phyloP scores from a whole-genome alignment of 2,113 vertebrate genomes.

The Rhadina sibilatrix region DNA sequence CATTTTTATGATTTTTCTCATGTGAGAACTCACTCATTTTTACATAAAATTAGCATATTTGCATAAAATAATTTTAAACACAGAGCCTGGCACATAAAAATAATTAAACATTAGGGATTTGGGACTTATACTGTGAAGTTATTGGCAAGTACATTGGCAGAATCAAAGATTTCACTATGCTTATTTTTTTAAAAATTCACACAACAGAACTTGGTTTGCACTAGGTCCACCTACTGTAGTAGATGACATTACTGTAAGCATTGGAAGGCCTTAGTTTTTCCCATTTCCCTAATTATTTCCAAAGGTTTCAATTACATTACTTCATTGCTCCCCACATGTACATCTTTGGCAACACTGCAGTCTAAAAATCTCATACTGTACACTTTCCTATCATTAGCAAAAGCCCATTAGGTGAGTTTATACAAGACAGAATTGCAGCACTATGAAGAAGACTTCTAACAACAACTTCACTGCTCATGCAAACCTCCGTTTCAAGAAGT shows the following conservation, averaged over 20 bases:
- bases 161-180: neutral
- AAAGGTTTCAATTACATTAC: neutral
- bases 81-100: neutral
- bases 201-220: neutral
- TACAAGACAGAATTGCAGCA: neutral
- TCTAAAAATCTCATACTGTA: neutral
- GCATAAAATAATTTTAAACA: neutral
- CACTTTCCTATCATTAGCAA: neutral
- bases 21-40: neutral
- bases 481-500: neutral
- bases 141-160: neutral
- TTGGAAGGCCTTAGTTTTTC: neutral
- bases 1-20: too few relatives aligned
- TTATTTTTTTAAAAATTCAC: too few relatives aligned
- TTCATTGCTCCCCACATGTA: neutral
- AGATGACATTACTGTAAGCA: neutral
- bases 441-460: neutral
- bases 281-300: neutral
- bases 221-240: neutral
- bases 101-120: neutral
- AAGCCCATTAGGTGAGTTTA: neutral
- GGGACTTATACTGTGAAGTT: neutral
- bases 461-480: neutral
- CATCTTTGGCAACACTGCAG: neutral
- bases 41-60: neutral